These are phyloP conservation scores for Tortrix viridana DNA, from an alignment of 2,888 invertebrate species.

Conservation along the genomic window DNA sequence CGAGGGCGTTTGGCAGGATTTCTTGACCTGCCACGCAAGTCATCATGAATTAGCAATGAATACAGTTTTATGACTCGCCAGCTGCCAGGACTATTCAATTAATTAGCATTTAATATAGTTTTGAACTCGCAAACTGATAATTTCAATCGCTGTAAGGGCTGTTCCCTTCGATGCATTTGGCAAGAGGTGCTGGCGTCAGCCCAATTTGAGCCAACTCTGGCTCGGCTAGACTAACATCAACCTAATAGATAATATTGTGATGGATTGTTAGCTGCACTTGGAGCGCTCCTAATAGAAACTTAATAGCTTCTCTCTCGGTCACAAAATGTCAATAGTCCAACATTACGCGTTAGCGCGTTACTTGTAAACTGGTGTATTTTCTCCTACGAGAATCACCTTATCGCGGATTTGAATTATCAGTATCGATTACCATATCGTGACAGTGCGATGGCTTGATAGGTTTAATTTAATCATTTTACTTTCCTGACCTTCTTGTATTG, in stretches of 20 bases:
- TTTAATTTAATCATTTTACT: slow-evolving; percentile 28
- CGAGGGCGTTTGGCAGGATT: slow-evolving; percentile 56
- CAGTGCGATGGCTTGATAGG: slow-evolving; percentile 57
- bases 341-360: slow-evolving; percentile 28
- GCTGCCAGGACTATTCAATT: slow-evolving; percentile 38
- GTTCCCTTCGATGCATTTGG: slow-evolving; percentile 66
- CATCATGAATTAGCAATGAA: slow-evolving; percentile 52
- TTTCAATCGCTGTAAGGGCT: slow-evolving; percentile 62
- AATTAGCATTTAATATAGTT: slow-evolving; percentile 39
- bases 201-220: slow-evolving; percentile 68
- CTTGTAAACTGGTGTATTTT: not conserved
- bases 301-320: slow-evolving; percentile 45
- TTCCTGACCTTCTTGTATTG: slow-evolving; percentile 2
- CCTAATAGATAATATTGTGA: slow-evolving; percentile 46
- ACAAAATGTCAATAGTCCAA: slow-evolving; percentile 38
- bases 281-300: slow-evolving; percentile 50
- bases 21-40: slow-evolving; percentile 53
- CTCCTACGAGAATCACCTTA: slow-evolving; percentile 53
- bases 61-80: slow-evolving; percentile 53
- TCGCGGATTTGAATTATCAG: slow-evolving; percentile 62
- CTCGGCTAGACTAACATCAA: slow-evolving; percentile 51
- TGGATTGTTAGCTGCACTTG: slow-evolving; percentile 53
- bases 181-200: slow-evolving; percentile 64
- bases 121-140: slow-evolving; percentile 52
- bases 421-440: slow-evolving; percentile 70